Conservation (phyloP, 2,797 vertebrate genomes). For the Sebastes umbrosus region DNA sequence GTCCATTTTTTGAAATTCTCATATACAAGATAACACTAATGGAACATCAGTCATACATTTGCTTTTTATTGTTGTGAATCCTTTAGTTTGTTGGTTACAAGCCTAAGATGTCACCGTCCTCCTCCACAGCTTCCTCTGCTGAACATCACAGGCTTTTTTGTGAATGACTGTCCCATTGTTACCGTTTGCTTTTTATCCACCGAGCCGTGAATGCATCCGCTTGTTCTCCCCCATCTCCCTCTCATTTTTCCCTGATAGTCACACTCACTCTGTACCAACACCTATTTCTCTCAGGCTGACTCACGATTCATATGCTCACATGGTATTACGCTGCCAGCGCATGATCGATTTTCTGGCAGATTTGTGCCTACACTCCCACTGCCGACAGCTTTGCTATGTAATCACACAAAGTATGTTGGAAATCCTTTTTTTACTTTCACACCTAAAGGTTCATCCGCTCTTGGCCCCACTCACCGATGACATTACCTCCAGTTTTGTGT, state of each 20-base stretch:
- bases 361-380: conserved; percentile 42
- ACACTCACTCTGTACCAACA: conserved; percentile 47
- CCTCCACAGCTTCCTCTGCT: conserved; percentile 44
- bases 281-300: conserved; percentile 47
- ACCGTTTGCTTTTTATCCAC: conserved; percentile 41
- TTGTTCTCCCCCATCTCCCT: conserved; percentile 42
- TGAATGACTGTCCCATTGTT: conserved; percentile 66
- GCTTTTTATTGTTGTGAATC: not conserved
- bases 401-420: conserved; percentile 62
- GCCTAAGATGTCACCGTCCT: conserved; percentile 53
- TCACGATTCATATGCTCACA: conserved; percentile 54
- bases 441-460: conserved; percentile 55
- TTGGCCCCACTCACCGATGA: conserved; percentile 42
- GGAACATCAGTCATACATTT: not conserved
- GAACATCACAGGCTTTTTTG: conserved; percentile 74
- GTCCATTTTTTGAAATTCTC: not conserved
- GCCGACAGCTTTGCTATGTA: conserved; percentile 46
- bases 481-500: conserved; percentile 46
- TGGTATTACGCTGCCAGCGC: conserved; percentile 38
- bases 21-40: not conserved
- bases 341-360: conserved; percentile 58
- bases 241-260: conserved; percentile 44
- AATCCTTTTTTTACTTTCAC: conserved; percentile 58
- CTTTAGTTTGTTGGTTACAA: conserved; percentile 20
- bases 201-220: conserved; percentile 48